phyloP scores from a whole-genome alignment of 2,888 invertebrate genomes.

The Agrochola litura region DNA sequence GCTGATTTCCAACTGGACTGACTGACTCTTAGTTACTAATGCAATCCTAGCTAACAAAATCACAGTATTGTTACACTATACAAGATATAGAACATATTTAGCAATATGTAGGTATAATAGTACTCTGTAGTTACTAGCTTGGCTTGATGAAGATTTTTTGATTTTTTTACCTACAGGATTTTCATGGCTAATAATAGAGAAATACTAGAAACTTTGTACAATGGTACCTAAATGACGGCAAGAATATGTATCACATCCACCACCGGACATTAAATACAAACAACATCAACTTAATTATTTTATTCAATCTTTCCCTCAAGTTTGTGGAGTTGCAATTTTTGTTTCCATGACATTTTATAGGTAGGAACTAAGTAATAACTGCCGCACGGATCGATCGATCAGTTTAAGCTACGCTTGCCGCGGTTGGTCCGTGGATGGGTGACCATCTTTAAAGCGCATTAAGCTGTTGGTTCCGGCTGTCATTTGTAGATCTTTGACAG shows the following conservation, averaged over 20 bases:
- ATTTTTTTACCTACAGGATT: not conserved
- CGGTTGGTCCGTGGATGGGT: too few relatives aligned
- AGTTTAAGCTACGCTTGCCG: too few relatives aligned
- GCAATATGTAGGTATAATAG: too few relatives aligned
- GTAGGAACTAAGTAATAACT: not conserved
- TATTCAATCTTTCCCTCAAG: not conserved
- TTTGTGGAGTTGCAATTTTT: not conserved
- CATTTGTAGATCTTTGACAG: too few relatives aligned
- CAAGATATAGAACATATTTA: not conserved
- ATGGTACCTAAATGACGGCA: not conserved
- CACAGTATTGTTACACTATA: not conserved
- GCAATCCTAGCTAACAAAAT: not conserved
- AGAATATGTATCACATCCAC: not conserved
- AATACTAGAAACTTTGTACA: not conserved
- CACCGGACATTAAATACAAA: not conserved
- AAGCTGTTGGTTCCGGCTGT: too few relatives aligned
- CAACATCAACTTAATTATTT: not conserved
- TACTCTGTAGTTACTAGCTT: not conserved
- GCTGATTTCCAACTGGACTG: not conserved
- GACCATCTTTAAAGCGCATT: too few relatives aligned
- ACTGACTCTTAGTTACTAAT: not conserved
- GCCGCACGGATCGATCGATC: too few relatives aligned
- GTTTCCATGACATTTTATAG: not conserved
- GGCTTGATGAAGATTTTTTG: not conserved
- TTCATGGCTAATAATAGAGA: not conserved